phyloP scores from a whole-genome alignment of 2,888 invertebrate genomes.

The Eristalinus sepulchralis region DNA sequence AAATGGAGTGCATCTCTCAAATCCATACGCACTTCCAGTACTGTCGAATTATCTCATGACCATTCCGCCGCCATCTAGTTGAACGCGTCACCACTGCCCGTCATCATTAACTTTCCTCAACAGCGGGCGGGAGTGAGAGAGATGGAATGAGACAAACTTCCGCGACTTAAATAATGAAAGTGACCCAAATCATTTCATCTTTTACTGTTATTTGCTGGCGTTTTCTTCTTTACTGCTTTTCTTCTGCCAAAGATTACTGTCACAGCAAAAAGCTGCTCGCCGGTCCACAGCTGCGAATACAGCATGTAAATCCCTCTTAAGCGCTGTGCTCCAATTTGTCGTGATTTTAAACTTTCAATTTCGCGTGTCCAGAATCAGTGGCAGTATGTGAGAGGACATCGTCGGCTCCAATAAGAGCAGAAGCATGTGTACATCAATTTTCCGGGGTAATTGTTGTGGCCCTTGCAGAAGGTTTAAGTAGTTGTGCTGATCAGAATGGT shows the following conservation, averaged over 20 bases:
- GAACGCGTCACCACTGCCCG: neutral
- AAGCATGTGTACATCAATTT: slow-evolving; percentile 9
- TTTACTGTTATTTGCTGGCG: slow-evolving; percentile 2
- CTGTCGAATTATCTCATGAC: no score
- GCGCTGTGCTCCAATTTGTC: slow-evolving; percentile 8
- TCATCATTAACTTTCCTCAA: neutral
- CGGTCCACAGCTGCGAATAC: neutral
- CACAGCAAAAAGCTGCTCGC: slow-evolving; percentile 22
- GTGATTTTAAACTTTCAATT: slow-evolving; percentile 23
- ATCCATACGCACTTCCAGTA: no score
- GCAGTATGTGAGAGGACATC: neutral
- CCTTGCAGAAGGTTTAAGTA: slow-evolving; percentile 1
- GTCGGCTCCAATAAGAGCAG: neutral
- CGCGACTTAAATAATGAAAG: slow-evolving; percentile 36
- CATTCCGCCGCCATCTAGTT: neutral
- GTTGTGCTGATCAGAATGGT: no score
- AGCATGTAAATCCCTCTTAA: neutral
- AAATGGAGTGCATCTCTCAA: no score
- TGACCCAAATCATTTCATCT: slow-evolving; percentile 32
- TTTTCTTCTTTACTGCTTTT: slow-evolving; percentile 1
- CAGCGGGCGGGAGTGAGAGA: neutral
- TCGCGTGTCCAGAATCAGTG: neutral
- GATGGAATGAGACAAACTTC: neutral
- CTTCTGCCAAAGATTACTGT: slow-evolving; percentile 27
- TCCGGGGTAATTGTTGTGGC: slow-evolving; percentile 19